Base-by-base conservation (phyloP, 1,140 invertebrate species). In the Harpegnathos saltator region DNA sequence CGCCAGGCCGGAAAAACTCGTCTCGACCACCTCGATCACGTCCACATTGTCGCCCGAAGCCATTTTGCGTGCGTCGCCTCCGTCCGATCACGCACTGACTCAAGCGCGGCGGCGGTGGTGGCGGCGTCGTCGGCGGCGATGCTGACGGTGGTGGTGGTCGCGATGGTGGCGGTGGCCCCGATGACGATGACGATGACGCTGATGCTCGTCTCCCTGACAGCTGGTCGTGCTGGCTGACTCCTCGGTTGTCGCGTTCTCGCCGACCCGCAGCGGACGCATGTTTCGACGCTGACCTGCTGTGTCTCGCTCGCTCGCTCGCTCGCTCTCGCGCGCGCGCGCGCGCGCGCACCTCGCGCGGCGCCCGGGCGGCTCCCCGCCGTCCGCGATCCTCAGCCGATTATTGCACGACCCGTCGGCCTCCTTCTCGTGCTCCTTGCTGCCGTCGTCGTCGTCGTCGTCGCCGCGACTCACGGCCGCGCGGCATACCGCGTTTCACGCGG, bases 21-120 rank as follows among this genome's bases (percentile, higher is more conserved):
- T 80, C 88, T 95, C 94, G 54, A 95, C 94, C 89, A 96, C 94
- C 94, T 96, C 95, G 90, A 96, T 96, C 92, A 95, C 95, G 92
- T 96, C 95, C 89, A 96, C 95, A 91, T 94, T 95, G 91, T 96
- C 95, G 89, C 96, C 95, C 92, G 96, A 96, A 95, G 96, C 96
- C 96, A 96, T 96, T 95, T 96, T 95, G 59, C 86, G 86, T 88
- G 82, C 82, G 85, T 86, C 82, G 85, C 74, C 86, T 87, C 85
- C 68, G 86, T 87, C 73, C 86, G 85, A 75, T 63, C 62, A 24
- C 61, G 65, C 82, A 87, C 86, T 88, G 86, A 88, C 86, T 88
- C 86, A 88, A 82, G 87, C 73, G 86, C 71, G 50, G 59, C 71
- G 71, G n/a, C 52, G 71, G 80, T 19, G 69, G 71, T 50, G 71